Conservation (phyloP, 2,888 invertebrate genomes). For the Clivina fossor region DNA sequence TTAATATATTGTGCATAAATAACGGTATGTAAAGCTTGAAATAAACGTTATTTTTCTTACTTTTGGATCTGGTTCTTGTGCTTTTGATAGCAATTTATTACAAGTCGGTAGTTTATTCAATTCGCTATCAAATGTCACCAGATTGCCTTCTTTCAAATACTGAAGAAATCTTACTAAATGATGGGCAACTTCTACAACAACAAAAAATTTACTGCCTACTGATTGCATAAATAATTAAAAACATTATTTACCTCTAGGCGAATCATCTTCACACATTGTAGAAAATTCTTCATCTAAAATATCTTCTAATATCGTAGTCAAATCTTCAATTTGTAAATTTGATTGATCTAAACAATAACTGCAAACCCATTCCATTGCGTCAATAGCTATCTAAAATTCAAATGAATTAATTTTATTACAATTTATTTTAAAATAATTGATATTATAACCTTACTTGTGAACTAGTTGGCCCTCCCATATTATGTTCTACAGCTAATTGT, state of each 20-base stretch:
- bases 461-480: conserved; percentile 70
- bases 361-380: conserved; percentile 16
- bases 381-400: conserved; percentile 15
- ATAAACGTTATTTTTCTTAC: too few relatives aligned
- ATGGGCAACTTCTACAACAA: conserved; percentile 61
- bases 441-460: conserved; percentile 65
- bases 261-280: conserved; percentile 71
- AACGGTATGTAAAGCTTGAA: too few relatives aligned
- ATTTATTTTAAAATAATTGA: conserved; percentile 11
- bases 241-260: conserved; percentile 60
- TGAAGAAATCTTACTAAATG: conserved; percentile 60
- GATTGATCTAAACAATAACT: conserved; percentile 20
- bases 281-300: conserved; percentile 74
- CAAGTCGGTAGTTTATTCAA: conserved; percentile 62
- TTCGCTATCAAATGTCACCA: conserved; percentile 59
- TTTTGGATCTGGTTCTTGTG: conserved; percentile 41
- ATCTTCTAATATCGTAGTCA: conserved; percentile 67
- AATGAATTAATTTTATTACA: too few relatives aligned
- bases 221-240: conserved; percentile 14
- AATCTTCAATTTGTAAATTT: conserved; percentile 52
- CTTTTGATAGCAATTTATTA: conserved; percentile 61
- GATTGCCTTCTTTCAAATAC: conserved; percentile 59
- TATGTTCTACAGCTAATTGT: conserved; percentile 72
- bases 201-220: too few relatives aligned
- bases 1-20: too few relatives aligned